phyloP scores from a whole-genome alignment of 2,888 invertebrate species.

The Linnaemya tessellans region DNA sequence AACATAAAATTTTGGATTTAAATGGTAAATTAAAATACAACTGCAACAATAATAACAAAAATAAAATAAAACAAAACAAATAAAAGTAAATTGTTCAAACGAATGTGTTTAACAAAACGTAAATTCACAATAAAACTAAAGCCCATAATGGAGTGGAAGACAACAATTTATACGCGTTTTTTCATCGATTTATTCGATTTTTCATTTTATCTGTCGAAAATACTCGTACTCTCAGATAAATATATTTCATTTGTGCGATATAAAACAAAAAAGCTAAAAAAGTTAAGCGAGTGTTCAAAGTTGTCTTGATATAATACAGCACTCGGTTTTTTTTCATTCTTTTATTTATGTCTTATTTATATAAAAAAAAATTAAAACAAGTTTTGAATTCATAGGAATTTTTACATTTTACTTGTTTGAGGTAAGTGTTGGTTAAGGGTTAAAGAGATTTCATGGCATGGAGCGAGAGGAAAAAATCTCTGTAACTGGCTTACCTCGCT shows the following conservation, averaged over 20 bases:
- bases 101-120: constrained; percentile 63
- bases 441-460: constrained; percentile 31
- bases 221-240: constrained; percentile 56
- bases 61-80: constrained; percentile 19
- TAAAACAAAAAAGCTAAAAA: constrained; percentile 36
- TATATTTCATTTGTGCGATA: constrained; percentile 44
- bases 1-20: constrained; percentile 56
- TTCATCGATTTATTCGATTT: constrained; percentile 53
- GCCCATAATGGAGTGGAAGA: constrained; percentile 41
- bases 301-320: constrained; percentile 46
- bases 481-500: too few relatives aligned
- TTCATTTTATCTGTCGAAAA: constrained; percentile 51
- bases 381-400: constrained; percentile 72
- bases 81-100: constrained; percentile 32
- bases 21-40: constrained; percentile 69
- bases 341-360: constrained; percentile 21
- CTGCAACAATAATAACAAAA: constrained; percentile 40
- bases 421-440: constrained; percentile 30
- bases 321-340: constrained; percentile 28
- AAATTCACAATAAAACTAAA: constrained; percentile 63
- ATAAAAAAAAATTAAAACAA: constrained; percentile 61
- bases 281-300: constrained; percentile 57
- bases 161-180: constrained; percentile 47
- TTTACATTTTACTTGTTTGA: constrained; percentile 34
- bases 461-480: not conserved